Percentiles rank a stretch among this genome's conserved stretches.
Conservation (phyloP, 2,888 invertebrate species). For the Eupithecia inturbata region DNA sequence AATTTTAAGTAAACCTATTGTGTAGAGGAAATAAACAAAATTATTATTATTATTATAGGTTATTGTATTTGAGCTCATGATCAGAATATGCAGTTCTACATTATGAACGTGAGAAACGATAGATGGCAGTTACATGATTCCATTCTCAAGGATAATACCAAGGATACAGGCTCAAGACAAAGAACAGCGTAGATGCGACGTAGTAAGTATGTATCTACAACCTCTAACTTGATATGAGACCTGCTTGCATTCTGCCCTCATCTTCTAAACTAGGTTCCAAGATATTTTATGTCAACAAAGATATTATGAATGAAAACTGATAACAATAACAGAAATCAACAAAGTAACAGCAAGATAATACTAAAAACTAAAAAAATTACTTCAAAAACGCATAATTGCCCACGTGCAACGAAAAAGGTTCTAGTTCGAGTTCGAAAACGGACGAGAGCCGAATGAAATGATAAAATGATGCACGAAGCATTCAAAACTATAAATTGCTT, state of each 20-base stretch:
- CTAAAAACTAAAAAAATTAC: not conserved
- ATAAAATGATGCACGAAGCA: too few species aligned
- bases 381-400: not conserved
- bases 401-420: not conserved
- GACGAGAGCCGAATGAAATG: too few species aligned
- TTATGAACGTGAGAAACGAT: not conserved
- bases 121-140: constrained; percentile 2
- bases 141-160: constrained; percentile 16
- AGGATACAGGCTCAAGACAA: constrained; percentile 19
- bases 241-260: constrained; percentile 35
- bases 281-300: not conserved
- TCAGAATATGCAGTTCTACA: not conserved
- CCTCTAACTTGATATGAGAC: constrained; percentile 39
- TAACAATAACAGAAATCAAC: too few species aligned
- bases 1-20: too few species aligned
- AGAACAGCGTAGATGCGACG: constrained; percentile 16
- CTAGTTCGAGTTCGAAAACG: too few species aligned
- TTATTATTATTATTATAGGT: too few species aligned
- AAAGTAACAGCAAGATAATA: not conserved
- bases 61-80: too few species aligned
- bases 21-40: too few species aligned
- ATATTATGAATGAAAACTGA: not conserved
- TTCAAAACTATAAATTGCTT: too few species aligned
- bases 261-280: not conserved
- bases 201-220: constrained; percentile 4